phyloP scores from a whole-genome alignment of 2,797 vertebrate genomes.

The Moxostoma hubbsi region DNA sequence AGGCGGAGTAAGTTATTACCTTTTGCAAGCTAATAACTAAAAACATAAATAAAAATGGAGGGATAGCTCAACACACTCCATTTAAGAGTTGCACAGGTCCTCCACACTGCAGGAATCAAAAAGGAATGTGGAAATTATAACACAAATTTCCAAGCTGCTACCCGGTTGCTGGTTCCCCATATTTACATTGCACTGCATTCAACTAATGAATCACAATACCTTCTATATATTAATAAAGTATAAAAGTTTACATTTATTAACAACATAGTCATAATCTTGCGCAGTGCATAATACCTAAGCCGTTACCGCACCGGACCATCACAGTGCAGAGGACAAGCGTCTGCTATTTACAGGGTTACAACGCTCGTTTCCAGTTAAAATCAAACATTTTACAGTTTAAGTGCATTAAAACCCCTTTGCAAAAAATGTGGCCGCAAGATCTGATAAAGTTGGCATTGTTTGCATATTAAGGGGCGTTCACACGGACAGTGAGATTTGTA shows the following conservation, averaged over 20 bases:
- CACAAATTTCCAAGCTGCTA: constrained; percentile 56
- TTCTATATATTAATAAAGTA: constrained; percentile 62
- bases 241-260: constrained; percentile 74
- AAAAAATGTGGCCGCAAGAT: background rate
- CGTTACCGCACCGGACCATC: background rate
- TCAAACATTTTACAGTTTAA: constrained; percentile 13
- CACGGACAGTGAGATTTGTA: too few species aligned
- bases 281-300: constrained; percentile 62
- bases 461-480: too few species aligned
- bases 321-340: too few species aligned
- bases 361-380: constrained; percentile 40
- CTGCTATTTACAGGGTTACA: constrained; percentile 44
- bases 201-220: constrained; percentile 56
- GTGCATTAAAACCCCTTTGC: constrained; percentile 27
- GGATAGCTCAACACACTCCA: background rate
- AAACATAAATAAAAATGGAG: background rate
- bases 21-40: too few species aligned
- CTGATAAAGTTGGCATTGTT: too few species aligned
- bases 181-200: constrained; percentile 68
- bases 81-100: background rate
- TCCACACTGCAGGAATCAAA: constrained; percentile 48
- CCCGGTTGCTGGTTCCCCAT: constrained; percentile 61
- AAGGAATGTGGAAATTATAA: constrained; percentile 62
- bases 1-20: too few species aligned
- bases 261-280: constrained; percentile 59